Conservation (phyloP, 2,888 invertebrate genomes). For the Cheilosia soror region DNA sequence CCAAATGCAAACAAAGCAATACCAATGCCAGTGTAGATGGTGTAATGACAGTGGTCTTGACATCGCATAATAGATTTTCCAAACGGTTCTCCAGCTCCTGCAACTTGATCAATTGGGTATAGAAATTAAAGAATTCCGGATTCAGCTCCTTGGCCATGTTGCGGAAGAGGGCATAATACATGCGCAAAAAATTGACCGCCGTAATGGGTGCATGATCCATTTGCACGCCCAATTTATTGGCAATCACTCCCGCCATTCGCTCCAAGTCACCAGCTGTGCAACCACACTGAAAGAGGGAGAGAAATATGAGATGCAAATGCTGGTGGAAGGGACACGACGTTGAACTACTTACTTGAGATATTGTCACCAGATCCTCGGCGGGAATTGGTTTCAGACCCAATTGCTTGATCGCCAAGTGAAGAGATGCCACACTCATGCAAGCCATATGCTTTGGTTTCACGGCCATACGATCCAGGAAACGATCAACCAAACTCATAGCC, state of each 20-base stretch:
- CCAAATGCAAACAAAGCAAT: constrained; percentile 89
- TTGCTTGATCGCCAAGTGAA: constrained; percentile 91
- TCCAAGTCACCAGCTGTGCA: constrained; percentile 93
- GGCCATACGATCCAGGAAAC: constrained; percentile 93
- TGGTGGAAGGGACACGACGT: background rate
- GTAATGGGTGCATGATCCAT: constrained; percentile 86
- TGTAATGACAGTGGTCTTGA: constrained; percentile 89
- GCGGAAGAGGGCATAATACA: constrained; percentile 87
- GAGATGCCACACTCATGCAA: constrained; percentile 93
- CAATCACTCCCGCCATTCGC: constrained; percentile 93
- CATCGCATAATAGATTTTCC: constrained; percentile 91
- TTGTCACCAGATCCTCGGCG: constrained; percentile 88
- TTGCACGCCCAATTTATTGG: constrained; percentile 89
- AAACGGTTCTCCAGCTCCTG: constrained; percentile 88
- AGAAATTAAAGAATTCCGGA: constrained; percentile 84
- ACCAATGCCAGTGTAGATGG: constrained; percentile 91
- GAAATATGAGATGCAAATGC: constrained; percentile 59
- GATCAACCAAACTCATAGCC: constrained; percentile 91
- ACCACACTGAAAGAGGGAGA: constrained; percentile 88
- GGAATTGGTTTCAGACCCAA: constrained; percentile 86
- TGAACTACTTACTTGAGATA: constrained; percentile 82
- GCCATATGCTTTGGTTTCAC: constrained; percentile 92
- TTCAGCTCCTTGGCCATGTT: constrained; percentile 85
- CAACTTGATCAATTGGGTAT: constrained; percentile 85
- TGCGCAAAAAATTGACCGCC: constrained; percentile 88